Base-by-base conservation (phyloP, 2,113 vertebrate genomes). In the Elgaria multicarinata region DNA sequence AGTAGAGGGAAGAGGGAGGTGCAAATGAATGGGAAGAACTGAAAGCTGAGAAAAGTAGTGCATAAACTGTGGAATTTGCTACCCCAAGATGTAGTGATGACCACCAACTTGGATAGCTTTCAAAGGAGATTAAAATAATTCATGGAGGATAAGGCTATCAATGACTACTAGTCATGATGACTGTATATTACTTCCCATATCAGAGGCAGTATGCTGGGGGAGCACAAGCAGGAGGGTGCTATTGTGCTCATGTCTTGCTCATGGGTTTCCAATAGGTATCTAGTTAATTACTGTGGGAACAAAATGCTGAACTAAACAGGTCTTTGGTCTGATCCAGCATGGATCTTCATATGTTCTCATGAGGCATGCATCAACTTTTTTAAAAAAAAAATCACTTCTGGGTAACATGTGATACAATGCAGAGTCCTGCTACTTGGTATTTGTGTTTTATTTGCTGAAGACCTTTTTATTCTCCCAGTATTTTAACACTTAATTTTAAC, bases 381-480 rank as follows among this genome's bases (percentile, higher is more conserved):
- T 44, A 66, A 66, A n/a, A 20, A 66, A 66, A 66, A 20, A 31
- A 50, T 12, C 14, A 53, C 10, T n/a, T 33, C 50, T 16, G 53
- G 10, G 36, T 64, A 46, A 69, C 50, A 50, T 36, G 10, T 71
- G 33, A 6, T 24, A 18, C 28, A 53, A 5, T 33, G 26, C 18
- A 36, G 33, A 85, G 3, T 22, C 14, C 4, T 71, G 39, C 44
- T 46, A 22, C 74, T 91, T 76, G 31, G 1, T 72, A 14, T 83
- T 93, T 85, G 31, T 39, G 39, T 31, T 67, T 2, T 87, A 26
- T 76, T 93, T 83, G n/a, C n/a, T n/a, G n/a, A n/a, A n/a, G n/a
- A n/a, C n/a, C n/a, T n/a, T n/a, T n/a, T n/a, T n/a, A n/a, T n/a
- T n/a, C n/a, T n/a, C n/a, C n/a, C n/a, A n/a, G n/a, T n/a, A n/a